A percentile compares a stretch with the other conserved stretches of the same genome.
Evolutionary conservation across 2,113 vertebrate species (phyloP).

Genomic region (rabbit (Oryctolagus cuniculus)): mOryCun1.1 NC_091453.1:123665001-123665500

Average conservation of each 20-base stretch:
- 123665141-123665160: background rate
- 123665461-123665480: background rate
- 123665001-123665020: slow-evolving; percentile 15
- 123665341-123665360: background rate
- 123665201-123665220: background rate
- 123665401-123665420: background rate
- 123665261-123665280: background rate
- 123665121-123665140: background rate
- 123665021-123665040: slow-evolving; percentile 3
- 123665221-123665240: background rate
- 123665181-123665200: background rate
- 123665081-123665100: background rate
- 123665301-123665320: background rate
- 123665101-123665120: background rate
- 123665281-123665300: slow-evolving; percentile 11
- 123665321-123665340: background rate
- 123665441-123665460: background rate
- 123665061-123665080: background rate
- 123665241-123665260: slow-evolving; percentile 14
- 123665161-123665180: background rate
- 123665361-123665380: background rate
- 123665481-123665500: slow-evolving; percentile 31
- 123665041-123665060: background rate
- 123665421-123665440: slow-evolving; percentile 3
- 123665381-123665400: background rate